A percentile compares a stretch with the other conserved stretches of the same genome.
phyloP scores from a whole-genome alignment of 2,797 vertebrate genomes.

The Melanotaenia pygmaea region DNA sequence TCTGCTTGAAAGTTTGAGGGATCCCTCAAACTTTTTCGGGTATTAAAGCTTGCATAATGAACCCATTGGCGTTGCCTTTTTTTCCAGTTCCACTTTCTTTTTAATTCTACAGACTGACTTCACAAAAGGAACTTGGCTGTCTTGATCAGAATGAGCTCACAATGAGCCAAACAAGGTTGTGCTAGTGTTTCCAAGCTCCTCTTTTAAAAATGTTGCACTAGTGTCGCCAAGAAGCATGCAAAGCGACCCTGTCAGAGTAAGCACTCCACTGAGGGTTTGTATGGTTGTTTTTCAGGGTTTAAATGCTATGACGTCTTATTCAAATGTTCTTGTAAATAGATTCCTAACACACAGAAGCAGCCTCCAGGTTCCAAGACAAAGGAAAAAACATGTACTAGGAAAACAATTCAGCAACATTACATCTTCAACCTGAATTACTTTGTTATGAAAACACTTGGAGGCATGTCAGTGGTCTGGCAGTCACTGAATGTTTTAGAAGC shows the following conservation, averaged over 20 bases:
- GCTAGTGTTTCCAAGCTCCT: constrained; percentile 25
- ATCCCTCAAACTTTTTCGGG: constrained; percentile 29
- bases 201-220: constrained; percentile 27
- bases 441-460: constrained; percentile 29
- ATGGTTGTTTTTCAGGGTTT: constrained; percentile 33
- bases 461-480: constrained; percentile 12
- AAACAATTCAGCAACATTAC: constrained; percentile 24
- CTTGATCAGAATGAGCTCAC: constrained; percentile 24
- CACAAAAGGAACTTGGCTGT: constrained; percentile 35
- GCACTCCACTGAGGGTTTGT: constrained; percentile 19
- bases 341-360: constrained; percentile 23
- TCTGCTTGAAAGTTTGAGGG: constrained; percentile 6
- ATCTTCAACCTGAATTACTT: constrained; percentile 36
- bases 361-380: constrained; percentile 8
- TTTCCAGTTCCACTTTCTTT: constrained; percentile 42
- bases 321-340: constrained; percentile 18
- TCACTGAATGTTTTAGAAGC: constrained; percentile 21
- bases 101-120: constrained; percentile 23
- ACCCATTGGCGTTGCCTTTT: constrained; percentile 4
- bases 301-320: constrained; percentile 44
- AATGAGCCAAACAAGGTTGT: constrained; percentile 29
- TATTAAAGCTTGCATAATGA: constrained; percentile 38
- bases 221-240: constrained; percentile 43
- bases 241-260: constrained; percentile 20
- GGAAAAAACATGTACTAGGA: neutral